Evolutionary conservation across 2,797 vertebrate genomes (phyloP).

Genomic region (Sebastes diploproa): DNA sequence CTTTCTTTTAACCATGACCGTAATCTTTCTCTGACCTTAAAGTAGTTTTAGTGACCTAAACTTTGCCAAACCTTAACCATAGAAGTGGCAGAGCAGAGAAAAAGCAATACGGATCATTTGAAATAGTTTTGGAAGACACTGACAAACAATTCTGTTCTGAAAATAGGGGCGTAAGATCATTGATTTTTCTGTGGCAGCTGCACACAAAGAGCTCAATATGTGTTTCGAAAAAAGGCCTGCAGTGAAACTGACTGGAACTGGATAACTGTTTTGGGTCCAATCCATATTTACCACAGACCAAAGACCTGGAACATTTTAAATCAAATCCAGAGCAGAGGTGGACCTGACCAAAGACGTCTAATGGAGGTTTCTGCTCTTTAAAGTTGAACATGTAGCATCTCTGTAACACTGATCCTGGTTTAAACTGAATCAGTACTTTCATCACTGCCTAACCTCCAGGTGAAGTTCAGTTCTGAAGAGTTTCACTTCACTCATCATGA

Average conservation of each 20-base stretch:
- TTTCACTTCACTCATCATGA: background rate
- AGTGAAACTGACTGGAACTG: background rate
- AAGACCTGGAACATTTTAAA: background rate
- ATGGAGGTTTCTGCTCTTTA: background rate
- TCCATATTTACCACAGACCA: background rate
- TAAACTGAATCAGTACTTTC: constrained; percentile 4
- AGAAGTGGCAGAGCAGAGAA: background rate
- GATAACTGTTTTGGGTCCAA: background rate
- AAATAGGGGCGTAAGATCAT: background rate
- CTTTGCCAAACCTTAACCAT: background rate
- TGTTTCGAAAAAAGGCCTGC: background rate
- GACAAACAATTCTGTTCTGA: background rate
- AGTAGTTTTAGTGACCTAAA: background rate
- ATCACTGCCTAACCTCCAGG: constrained; percentile 16
- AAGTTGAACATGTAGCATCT: background rate
- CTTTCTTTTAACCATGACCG: background rate
- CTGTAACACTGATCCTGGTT: background rate
- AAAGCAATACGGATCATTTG: background rate
- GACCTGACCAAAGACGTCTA: background rate
- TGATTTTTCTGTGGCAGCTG: background rate
- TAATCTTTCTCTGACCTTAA: background rate
- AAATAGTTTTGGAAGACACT: background rate
- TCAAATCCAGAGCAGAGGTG: background rate
- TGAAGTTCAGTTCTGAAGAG: background rate
- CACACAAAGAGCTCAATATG: background rate